Percentiles rank a stretch among this genome's conserved stretches.
These are phyloP conservation scores for Montifringilla adamsi DNA, from an alignment of 2,113 vertebrate genomes.

Conservation along the genomic window DNA sequence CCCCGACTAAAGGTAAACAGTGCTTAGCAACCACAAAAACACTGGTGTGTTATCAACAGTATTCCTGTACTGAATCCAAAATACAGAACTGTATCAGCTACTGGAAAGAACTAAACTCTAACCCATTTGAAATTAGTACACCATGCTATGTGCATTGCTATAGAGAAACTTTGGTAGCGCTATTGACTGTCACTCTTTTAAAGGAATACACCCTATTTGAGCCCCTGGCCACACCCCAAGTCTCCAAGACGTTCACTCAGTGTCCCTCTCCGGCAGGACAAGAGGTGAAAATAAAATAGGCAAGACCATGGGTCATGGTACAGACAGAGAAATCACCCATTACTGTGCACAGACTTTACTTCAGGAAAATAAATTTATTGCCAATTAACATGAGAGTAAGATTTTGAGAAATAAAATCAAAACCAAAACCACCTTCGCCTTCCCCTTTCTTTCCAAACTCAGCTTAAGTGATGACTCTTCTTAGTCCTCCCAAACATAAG, in stretches of 20 bases:
- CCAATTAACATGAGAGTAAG: neutral
- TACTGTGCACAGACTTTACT: neutral
- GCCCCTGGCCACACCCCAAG: neutral
- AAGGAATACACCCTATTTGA: neutral
- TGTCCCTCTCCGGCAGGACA: neutral
- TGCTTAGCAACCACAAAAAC: neutral
- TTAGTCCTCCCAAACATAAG: neutral
- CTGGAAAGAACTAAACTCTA: neutral
- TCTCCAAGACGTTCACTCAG: neutral
- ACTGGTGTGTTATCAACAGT: neutral
- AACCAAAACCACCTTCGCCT: neutral
- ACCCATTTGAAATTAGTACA: neutral
- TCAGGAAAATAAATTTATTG: neutral
- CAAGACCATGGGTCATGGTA: neutral
- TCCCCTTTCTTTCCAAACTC: neutral
- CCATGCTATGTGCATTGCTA: accelerated
- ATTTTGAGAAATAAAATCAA: neutral
- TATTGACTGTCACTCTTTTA: neutral
- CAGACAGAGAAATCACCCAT: neutral
- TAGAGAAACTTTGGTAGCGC: neutral
- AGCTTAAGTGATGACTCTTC: neutral
- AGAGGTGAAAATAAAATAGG: neutral
- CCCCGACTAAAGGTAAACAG: neutral
- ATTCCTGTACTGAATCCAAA: neutral
- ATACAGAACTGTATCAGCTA: neutral